Percentiles rank a stretch among this genome's conserved stretches.
phyloP scores from a whole-genome alignment of 1,140 invertebrate species.

The Hestina assimilis region DNA sequence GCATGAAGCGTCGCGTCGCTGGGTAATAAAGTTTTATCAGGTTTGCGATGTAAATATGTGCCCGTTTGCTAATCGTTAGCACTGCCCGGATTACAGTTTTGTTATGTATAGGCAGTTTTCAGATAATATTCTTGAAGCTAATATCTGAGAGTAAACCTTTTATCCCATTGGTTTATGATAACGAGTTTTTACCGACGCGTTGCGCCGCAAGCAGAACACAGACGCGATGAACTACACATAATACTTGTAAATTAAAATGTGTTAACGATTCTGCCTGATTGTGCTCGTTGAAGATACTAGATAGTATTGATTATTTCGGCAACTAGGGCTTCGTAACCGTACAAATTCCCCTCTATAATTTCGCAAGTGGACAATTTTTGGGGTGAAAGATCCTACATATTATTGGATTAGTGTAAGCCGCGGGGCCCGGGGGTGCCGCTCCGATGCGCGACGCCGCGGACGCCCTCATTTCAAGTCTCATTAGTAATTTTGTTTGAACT shows the following conservation, averaged over 20 bases:
- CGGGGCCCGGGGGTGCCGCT: not conserved
- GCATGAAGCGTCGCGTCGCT: not conserved
- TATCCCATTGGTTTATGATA: too few species aligned
- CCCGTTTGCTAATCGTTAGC: not conserved
- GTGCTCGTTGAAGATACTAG: not conserved
- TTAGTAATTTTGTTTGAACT: too few species aligned
- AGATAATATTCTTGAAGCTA: not conserved
- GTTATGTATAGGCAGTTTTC: not conserved
- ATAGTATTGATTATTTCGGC: slow-evolving; percentile 8
- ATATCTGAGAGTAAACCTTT: too few species aligned
- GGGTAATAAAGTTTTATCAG: not conserved
- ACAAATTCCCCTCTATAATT: slow-evolving; percentile 11
- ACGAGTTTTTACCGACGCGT: too few species aligned
- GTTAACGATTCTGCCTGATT: too few species aligned
- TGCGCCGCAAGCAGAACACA: too few species aligned
- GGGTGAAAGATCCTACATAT: slow-evolving; percentile 9
- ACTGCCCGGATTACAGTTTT: not conserved
- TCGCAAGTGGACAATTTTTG: slow-evolving; percentile 16
- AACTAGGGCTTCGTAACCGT: slow-evolving; percentile 11
- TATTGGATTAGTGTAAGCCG: slow-evolving; percentile 19
- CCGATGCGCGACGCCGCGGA: not conserved
- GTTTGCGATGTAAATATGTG: not conserved
- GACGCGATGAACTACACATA: not conserved
- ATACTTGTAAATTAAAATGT: not conserved
- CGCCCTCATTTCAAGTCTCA: not conserved